Conservation (phyloP, 1,140 invertebrate genomes). For the Lasioglossum baleicum region DNA sequence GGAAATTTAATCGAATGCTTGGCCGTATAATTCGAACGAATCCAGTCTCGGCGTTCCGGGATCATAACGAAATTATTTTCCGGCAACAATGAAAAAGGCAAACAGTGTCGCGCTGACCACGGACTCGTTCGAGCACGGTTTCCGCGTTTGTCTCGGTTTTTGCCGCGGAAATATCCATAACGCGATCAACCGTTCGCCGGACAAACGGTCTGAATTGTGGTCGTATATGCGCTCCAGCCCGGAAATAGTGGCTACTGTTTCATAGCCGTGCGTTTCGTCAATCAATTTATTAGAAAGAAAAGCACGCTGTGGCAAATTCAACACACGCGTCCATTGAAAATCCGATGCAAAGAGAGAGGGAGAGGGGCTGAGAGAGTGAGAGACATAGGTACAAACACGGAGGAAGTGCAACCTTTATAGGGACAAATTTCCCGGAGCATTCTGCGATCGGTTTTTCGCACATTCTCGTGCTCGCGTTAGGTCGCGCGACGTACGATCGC, state of each 20-base stretch:
- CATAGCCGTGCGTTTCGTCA: not conserved
- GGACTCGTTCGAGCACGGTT: too few species aligned
- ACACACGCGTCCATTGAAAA: conserved; percentile 12
- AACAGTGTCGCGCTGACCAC: too few species aligned
- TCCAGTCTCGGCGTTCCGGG: not conserved
- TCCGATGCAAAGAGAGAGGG: not conserved
- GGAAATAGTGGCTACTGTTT: not conserved
- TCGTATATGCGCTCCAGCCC: not conserved
- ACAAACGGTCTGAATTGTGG: conserved; percentile 22
- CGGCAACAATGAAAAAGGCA: not conserved
- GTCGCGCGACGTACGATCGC: conserved; percentile 1
- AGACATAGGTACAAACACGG: too few species aligned
- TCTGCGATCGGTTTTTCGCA: conserved; percentile 1
- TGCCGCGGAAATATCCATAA: conserved; percentile 5
- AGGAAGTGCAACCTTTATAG: not conserved
- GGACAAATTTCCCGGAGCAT: not conserved
- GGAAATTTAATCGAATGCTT: too few species aligned
- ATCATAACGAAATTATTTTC: not conserved
- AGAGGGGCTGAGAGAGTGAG: too few species aligned
- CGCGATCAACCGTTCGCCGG: conserved; percentile 21
- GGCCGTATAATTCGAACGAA: not conserved
- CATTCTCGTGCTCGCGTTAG: not conserved
- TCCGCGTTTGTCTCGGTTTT: conserved; percentile 4
- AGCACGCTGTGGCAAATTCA: conserved; percentile 16
- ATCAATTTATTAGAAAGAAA: conserved; percentile 16